Evolutionary conservation across 2,113 vertebrate species (phyloP).

Genomic region (Gorsachius goisagi): DNA sequence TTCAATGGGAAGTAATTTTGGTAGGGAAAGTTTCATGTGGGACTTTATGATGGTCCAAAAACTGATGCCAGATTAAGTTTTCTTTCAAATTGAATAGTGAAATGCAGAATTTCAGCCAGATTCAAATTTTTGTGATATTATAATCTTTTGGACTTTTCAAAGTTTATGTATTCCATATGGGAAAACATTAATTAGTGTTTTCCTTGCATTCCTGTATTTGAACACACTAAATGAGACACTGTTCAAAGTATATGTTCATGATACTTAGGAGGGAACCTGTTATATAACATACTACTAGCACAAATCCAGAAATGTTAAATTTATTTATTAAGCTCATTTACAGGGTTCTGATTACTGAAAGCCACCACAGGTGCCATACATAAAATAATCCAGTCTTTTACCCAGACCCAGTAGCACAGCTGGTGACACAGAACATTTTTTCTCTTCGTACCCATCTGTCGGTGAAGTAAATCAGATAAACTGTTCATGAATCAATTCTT

Average conservation of each 20-base stretch:
- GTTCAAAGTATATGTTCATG: background rate
- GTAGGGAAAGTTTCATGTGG: background rate
- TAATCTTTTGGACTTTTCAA: background rate
- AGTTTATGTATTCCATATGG: background rate
- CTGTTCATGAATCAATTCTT: constrained; percentile 14
- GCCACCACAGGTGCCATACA: background rate
- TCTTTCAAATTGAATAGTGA: background rate
- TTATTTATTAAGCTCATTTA: background rate
- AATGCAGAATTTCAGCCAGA: background rate
- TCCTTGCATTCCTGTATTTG: background rate
- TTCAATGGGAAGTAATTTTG: background rate
- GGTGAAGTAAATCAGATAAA: constrained; percentile 27
- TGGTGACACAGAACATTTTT: background rate
- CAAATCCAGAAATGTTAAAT: background rate
- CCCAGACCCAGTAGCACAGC: background rate
- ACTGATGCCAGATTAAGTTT: background rate
- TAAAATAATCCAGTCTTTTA: background rate
- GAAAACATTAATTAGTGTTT: background rate
- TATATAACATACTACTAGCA: background rate
- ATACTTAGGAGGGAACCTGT: background rate
- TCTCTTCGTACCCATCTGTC: background rate
- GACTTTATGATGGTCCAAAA: background rate
- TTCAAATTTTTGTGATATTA: rapidly evolving
- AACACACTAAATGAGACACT: background rate
- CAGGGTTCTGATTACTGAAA: background rate